phyloP scores from a whole-genome alignment of 35 echinoderm and acorn worm genomes.

The Apostichopus californicus region DNA sequence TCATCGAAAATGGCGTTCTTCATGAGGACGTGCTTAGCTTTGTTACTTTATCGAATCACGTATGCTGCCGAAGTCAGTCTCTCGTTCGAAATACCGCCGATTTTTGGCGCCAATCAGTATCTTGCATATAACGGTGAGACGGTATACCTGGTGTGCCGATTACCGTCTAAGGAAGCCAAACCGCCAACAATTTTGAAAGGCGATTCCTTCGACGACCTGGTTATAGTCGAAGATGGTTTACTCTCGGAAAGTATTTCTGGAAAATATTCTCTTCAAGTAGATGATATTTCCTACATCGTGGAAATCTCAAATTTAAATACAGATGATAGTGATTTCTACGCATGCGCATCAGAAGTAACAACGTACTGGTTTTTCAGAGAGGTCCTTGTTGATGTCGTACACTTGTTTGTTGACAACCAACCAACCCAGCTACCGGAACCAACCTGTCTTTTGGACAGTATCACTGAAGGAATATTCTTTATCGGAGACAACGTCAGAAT shows the following conservation, averaged over 20 bases:
- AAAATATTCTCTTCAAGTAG: neutral
- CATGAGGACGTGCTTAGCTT: neutral
- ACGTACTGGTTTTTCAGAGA: neutral
- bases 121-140: neutral
- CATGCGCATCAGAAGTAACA: neutral
- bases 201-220: neutral
- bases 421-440: neutral
- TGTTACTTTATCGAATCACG: neutral
- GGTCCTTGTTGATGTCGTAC: neutral
- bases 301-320: neutral
- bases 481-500: neutral
- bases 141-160: neutral
- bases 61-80: neutral
- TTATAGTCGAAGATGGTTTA: neutral
- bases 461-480: neutral
- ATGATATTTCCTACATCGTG: neutral
- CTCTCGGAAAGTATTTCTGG: neutral
- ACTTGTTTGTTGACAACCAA: neutral
- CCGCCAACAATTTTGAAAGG: slow-evolving; percentile 1
- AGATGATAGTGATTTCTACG: neutral
- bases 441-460: neutral
- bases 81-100: neutral
- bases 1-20: neutral
- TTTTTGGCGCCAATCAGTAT: neutral
- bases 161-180: neutral